Percentiles rank a stretch among this genome's conserved stretches.
phyloP scores from a whole-genome alignment of 2,113 vertebrate genomes.

The Hystrix brachyura region DNA sequence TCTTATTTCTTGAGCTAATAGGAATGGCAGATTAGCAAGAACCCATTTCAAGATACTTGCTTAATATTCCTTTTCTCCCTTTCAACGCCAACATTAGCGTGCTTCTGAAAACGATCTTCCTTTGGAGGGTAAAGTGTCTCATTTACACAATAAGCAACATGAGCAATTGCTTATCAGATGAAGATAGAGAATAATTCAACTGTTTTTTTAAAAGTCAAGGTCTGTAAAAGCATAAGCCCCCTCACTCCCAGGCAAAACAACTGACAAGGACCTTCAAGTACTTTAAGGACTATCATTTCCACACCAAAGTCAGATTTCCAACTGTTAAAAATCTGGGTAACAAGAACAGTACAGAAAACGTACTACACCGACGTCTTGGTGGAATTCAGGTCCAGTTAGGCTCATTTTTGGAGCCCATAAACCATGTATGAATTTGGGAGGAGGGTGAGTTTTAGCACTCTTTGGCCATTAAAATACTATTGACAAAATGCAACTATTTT shows the following conservation, averaged over 20 bases:
- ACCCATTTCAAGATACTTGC: not conserved
- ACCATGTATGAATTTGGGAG: not conserved
- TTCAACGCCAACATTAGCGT: not conserved
- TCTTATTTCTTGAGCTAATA: not conserved
- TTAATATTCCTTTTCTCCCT: conserved; percentile 22
- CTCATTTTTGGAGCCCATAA: conserved; percentile 3
- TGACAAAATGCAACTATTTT: not conserved
- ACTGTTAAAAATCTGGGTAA: conserved; percentile 59
- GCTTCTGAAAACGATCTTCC: not conserved
- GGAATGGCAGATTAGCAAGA: not conserved
- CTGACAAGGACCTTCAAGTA: conserved; percentile 57
- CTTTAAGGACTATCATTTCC: conserved; percentile 57
- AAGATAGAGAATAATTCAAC: conserved; percentile 81
- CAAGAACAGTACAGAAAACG: not conserved
- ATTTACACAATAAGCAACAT: conserved; percentile 38
- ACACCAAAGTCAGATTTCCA: conserved; percentile 60
- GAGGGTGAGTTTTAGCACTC: not conserved
- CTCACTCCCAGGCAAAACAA: not conserved
- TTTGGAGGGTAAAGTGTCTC: not conserved
- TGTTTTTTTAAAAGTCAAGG: conserved; percentile 72
- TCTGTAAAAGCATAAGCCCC: conserved; percentile 43
- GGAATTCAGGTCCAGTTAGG: not conserved
- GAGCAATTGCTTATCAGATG: conserved; percentile 71
- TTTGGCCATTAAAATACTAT: not conserved
- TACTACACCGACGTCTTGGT: not conserved